Evolutionary conservation across 2,888 invertebrate species (phyloP).

Genomic region (Cenopis cana): DNA sequence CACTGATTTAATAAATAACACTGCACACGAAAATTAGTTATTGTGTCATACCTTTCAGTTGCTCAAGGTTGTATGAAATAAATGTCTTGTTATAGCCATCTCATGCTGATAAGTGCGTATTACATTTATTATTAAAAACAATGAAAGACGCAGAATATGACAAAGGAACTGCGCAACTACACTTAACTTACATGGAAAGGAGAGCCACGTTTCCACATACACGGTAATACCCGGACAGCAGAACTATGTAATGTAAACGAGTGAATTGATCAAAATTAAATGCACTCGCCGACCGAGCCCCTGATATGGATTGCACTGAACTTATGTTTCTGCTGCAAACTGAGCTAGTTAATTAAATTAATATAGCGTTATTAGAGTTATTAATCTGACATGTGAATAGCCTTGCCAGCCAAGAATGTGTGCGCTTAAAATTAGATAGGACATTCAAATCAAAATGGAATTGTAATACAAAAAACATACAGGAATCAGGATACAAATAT

Average conservation of each 20-base stretch:
- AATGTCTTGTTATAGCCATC: background rate
- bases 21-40: background rate
- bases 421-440: background rate
- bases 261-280: background rate
- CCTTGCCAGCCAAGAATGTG: background rate
- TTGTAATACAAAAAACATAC: background rate
- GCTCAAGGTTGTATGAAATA: background rate
- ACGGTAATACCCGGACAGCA: no score
- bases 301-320: no score
- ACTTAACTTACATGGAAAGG: background rate
- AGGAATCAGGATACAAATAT: conserved; percentile 1
- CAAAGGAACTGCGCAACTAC: background rate
- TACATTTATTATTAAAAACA: background rate
- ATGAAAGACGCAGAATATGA: background rate
- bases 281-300: background rate
- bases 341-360: no score
- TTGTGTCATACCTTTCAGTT: background rate
- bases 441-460: background rate
- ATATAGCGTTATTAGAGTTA: background rate
- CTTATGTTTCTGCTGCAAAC: no score
- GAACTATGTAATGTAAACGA: background rate
- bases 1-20: background rate
- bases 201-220: background rate
- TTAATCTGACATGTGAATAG: background rate
- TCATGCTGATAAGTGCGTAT: background rate